phyloP scores from a whole-genome alignment of 2,113 vertebrate genomes.

The Bos javanicus region DNA sequence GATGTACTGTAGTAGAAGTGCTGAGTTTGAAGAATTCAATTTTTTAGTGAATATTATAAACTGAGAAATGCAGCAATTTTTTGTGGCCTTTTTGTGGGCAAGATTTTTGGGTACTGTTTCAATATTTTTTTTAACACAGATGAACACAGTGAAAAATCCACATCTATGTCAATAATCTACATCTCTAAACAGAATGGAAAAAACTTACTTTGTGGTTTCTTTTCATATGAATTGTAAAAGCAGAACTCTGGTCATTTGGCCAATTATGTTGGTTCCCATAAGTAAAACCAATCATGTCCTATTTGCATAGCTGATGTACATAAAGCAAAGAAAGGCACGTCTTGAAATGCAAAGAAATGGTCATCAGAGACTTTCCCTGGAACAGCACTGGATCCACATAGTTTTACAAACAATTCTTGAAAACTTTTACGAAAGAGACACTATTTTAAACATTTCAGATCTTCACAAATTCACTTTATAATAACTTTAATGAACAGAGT shows the following conservation, averaged over 20 bases:
- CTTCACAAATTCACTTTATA: neutral
- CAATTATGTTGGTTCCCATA: neutral
- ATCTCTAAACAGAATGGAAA: neutral
- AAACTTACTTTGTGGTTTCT: neutral
- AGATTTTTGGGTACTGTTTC: neutral
- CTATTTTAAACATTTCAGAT: slow-evolving; percentile 3
- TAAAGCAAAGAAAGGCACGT: neutral
- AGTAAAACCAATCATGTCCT: neutral
- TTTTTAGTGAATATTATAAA: neutral
- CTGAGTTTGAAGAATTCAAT: neutral
- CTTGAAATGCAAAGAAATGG: neutral
- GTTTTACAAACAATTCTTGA: neutral
- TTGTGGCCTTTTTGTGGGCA: neutral
- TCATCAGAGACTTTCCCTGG: neutral
- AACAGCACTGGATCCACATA: neutral
- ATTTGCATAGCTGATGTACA: neutral
- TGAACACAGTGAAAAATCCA: neutral
- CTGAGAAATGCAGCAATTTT: neutral
- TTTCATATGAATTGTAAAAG: neutral
- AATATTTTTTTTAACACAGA: neutral
- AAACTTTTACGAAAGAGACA: neutral
- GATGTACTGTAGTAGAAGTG: neutral
- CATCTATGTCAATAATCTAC: neutral
- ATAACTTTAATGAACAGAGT: neutral
- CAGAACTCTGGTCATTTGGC: neutral